Base-by-base conservation (phyloP, 2,113 vertebrate species). In the Oplegnathus fasciatus region DNA sequence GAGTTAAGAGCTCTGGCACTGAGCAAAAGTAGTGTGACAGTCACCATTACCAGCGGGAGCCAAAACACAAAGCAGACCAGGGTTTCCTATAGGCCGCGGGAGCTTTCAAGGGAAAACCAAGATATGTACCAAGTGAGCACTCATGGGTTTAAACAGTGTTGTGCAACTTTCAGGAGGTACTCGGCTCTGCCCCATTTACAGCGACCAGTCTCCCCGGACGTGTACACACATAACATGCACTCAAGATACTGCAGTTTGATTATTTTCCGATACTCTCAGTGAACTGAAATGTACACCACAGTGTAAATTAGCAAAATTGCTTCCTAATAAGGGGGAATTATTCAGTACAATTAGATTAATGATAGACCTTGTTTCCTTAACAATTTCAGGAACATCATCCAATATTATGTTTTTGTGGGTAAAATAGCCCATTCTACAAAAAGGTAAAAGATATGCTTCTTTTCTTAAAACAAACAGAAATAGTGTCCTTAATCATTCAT, bases 31-130 rank as follows among this genome's bases (percentile, higher is more conserved):
- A 85, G 81, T 69, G 88, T 94, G 94, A 95, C 94, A 93, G 85
- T 79, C 88, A 72, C 81, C 46, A 92, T 94, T 93, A 94, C 72
- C 80, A 88, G 82, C 62, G 78, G 80, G 70, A 78, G 78, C 87
- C 72, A 69, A 75, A 93, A 95, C 91, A 94, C 88, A 92, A 89
- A 92, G 89, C 94, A 95, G 94, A 81, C 80, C 72, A 40, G 66
- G 68, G 72, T 85, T 79, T 91, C 54, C 70, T 83, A 60, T 58
- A 68, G 69, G 81, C 58, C 72, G 30, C 44, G 57, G 75, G 68
- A 83, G 75, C 58, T 84, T 91, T 62, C 82, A 86, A 89, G 83
- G 72, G 80, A 60, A 82, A 75, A 64, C 13, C 68, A 75, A 58
- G 46, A 75, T 65, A 24, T 62, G 74, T 86, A 85, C 80, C 81